A percentile compares a stretch with the other conserved stretches of the same genome.
Evolutionary conservation across 2,888 invertebrate species (phyloP).

Genomic region (Acrobasis consociella): DNA sequence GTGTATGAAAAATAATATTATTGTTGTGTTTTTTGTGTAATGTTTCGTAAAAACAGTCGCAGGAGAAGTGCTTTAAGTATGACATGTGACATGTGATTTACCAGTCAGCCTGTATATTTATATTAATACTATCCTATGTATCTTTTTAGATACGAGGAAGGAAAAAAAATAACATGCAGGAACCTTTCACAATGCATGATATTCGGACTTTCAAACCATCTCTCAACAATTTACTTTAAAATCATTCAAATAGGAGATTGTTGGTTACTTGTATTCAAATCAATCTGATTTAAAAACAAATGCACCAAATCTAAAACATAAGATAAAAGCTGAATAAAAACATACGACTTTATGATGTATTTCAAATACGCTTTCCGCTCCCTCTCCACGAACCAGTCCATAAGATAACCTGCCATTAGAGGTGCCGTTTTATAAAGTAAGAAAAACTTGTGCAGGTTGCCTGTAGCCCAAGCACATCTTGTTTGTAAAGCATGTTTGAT

Average conservation of each 20-base stretch:
- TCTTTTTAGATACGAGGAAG: background rate
- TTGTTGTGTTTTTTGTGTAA: too few relatives aligned
- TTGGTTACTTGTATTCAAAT: background rate
- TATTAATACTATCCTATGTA: too few relatives aligned
- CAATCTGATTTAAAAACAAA: background rate
- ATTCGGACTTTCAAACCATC: too few relatives aligned
- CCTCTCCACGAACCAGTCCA: constrained; percentile 99
- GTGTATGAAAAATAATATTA: too few relatives aligned
- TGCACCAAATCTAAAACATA: constrained; percentile 11
- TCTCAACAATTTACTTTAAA: too few relatives aligned
- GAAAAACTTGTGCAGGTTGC: constrained; percentile 97
- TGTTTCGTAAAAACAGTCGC: too few relatives aligned
- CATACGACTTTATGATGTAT: constrained; percentile 98
- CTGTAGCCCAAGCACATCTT: constrained; percentile 95
- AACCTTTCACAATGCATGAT: too few relatives aligned
- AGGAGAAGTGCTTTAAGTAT: too few relatives aligned
- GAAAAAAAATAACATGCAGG: background rate
- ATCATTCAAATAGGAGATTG: background rate
- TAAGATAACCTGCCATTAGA: constrained; percentile 97
- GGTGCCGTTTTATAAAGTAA: constrained; percentile 94
- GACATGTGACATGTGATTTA: too few relatives aligned
- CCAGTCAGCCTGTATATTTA: too few relatives aligned
- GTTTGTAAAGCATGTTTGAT: constrained; percentile 94
- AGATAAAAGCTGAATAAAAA: constrained; percentile 60
- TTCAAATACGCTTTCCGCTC: constrained; percentile 96